Evolutionary conservation across 92 coral and sea anemone genomes (phyloP).

Genomic region (Actinostola sp.): DNA sequence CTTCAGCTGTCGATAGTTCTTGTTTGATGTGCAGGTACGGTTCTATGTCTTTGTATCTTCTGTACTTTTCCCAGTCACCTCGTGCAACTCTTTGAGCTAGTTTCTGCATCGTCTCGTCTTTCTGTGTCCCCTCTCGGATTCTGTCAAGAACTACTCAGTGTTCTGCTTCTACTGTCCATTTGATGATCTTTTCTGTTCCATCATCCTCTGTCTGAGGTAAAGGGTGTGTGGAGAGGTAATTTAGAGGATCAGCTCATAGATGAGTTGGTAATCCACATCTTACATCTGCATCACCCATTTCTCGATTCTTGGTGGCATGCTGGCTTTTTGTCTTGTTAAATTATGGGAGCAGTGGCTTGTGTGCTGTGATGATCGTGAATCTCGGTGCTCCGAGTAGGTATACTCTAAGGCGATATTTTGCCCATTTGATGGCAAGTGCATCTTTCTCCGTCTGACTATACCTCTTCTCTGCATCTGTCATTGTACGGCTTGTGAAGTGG

Average conservation of each 20-base stretch:
- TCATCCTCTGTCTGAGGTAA: conserved; percentile 53
- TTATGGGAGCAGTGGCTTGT: conserved; percentile 65
- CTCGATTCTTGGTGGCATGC: conserved; percentile 65
- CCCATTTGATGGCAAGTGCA: conserved; percentile 54
- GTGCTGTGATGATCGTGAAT: conserved; percentile 70
- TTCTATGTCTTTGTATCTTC: conserved; percentile 32
- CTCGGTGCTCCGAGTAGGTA: conserved; percentile 70
- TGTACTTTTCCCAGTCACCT: conserved; percentile 59
- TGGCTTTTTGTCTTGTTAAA: conserved; percentile 61
- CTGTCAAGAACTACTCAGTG: no score
- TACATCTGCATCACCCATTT: conserved; percentile 75
- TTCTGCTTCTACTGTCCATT: no score
- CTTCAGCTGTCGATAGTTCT: conserved; percentile 45
- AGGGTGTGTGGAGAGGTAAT: conserved; percentile 48
- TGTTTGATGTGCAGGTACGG: conserved; percentile 35
- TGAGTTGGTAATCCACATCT: conserved; percentile 53
- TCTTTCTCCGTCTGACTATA: conserved; percentile 64
- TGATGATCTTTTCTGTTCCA: no score
- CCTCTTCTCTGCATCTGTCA: conserved; percentile 50
- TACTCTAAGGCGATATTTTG: conserved; percentile 46
- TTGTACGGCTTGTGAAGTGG: conserved; percentile 64
- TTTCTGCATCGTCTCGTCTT: conserved; percentile 29
- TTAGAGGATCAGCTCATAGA: conserved; percentile 46
- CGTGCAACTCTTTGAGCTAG: conserved; percentile 32
- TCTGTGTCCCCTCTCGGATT: no score